A percentile compares a stretch with the other conserved stretches of the same genome.
Conservation (phyloP, 2,113 vertebrate species). For the Pterocles orientalis region DNA sequence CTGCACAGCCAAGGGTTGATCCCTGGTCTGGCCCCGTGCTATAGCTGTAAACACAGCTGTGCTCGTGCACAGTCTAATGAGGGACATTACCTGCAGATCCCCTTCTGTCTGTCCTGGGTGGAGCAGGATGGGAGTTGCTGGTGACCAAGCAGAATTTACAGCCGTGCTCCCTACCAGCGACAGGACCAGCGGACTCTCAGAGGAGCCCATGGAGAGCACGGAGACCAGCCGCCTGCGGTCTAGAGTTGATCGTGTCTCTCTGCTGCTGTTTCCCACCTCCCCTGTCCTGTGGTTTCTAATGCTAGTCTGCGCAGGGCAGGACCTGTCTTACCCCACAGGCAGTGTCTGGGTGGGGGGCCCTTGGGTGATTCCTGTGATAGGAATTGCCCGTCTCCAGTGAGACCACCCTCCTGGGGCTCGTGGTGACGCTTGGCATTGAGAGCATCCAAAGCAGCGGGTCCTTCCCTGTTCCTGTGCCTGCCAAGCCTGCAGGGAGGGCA, state of each 20-base stretch:
- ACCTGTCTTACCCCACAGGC: fast-evolving
- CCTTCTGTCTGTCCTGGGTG: not conserved
- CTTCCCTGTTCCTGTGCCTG: not conserved
- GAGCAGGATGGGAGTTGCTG: not conserved
- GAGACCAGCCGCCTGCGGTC: not conserved
- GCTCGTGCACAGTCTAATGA: not conserved
- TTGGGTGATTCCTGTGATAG: not conserved
- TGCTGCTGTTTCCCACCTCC: not conserved
- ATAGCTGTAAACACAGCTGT: not conserved
- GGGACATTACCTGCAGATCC: not conserved
- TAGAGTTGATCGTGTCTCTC: not conserved
- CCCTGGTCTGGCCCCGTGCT: not conserved
- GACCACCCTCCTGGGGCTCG: not conserved
- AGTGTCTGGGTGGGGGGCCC: not conserved
- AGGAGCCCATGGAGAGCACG: not conserved
- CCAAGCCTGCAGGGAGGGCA: not conserved
- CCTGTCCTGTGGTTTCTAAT: not conserved
- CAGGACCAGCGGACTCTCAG: not conserved
- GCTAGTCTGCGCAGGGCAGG: not conserved
- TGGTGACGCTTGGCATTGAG: not conserved
- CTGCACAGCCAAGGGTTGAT: not conserved
- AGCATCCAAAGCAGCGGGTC: not conserved
- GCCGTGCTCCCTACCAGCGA: not conserved
- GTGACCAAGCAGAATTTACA: not conserved
- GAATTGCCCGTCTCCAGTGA: not conserved